Base-by-base conservation (phyloP, 2,888 invertebrate genomes). In the Colostygia pectinataria region DNA sequence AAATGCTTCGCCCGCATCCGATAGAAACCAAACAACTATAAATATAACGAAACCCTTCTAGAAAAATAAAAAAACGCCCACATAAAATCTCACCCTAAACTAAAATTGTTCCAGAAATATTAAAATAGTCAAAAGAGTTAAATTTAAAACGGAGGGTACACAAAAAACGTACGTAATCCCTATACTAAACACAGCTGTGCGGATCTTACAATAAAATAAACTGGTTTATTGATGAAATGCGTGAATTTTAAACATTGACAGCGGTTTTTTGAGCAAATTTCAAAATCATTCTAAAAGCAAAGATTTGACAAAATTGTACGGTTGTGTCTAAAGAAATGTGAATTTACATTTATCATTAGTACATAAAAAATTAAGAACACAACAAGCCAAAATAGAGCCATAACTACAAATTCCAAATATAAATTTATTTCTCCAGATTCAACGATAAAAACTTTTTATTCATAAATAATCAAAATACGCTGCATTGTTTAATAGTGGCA, bases 111-210 rank as follows among this genome's bases (percentile, higher is more conserved):
- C 81, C 79, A 82, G 76, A 87, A 88, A 86, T 89, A 89, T 89
- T 90, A 87, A 89, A 90, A 89, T 84, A 86, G 85, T 84, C 80
- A 86, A 89, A 89, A 88, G 89, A 88, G 89, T 89, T 90, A 86
- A 89, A 89, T 83, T 85, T 89, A 83, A 89, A 87, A 83, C 68
- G 75, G 74, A 81, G 85, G 84, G 83, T 79, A 74, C 66, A 80
- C 24, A 79, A 70, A 70, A 73, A 68, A 65, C 63, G 64, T 87
- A 65, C 63, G 64, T 87, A 86, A 89, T 85, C 86, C 81, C 72
- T 78, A 81, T 79, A 81, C 83, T 77, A 86, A 15, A 87, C 87
- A 84, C 89, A 90, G 89, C 89, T 89, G 89, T 83, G 71, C 71
- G 65, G 68, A 62, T 72, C 74, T 60, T 68, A 74, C 71, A 74